These are phyloP conservation scores for Cyanistes caeruleus DNA, from an alignment of 2,113 vertebrate genomes.

Conservation along the genomic window DNA sequence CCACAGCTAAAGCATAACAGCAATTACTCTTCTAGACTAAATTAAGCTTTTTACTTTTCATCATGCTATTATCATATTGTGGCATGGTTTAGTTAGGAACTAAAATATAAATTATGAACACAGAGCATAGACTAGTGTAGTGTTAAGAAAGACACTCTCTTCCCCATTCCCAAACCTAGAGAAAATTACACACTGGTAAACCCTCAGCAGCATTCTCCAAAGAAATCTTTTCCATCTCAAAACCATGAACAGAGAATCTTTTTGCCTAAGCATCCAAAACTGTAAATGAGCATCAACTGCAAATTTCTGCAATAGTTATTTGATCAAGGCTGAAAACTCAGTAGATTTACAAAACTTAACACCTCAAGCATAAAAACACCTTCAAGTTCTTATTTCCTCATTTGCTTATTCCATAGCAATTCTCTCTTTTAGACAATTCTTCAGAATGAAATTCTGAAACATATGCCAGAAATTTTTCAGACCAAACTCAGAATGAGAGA, in stretches of 20 bases:
- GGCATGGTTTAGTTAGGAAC: neutral
- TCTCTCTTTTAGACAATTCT: neutral
- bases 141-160: neutral
- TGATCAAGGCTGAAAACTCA: neutral
- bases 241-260: rapidly evolving
- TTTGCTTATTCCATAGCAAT: neutral
- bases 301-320: neutral
- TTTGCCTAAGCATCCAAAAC: neutral
- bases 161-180: neutral
- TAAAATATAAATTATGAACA: neutral
- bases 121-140: neutral
- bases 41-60: neutral
- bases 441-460: neutral
- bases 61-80: neutral
- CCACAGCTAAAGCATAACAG: neutral
- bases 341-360: neutral
- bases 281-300: neutral
- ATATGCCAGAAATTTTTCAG: neutral
- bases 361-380: neutral
- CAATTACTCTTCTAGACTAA: neutral
- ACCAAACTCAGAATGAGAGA: neutral
- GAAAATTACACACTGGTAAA: neutral
- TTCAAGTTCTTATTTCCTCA: neutral
- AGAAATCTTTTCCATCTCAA: neutral
- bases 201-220: neutral